Conservation (phyloP, 2,888 invertebrate species). For the Xylocampa areola region DNA sequence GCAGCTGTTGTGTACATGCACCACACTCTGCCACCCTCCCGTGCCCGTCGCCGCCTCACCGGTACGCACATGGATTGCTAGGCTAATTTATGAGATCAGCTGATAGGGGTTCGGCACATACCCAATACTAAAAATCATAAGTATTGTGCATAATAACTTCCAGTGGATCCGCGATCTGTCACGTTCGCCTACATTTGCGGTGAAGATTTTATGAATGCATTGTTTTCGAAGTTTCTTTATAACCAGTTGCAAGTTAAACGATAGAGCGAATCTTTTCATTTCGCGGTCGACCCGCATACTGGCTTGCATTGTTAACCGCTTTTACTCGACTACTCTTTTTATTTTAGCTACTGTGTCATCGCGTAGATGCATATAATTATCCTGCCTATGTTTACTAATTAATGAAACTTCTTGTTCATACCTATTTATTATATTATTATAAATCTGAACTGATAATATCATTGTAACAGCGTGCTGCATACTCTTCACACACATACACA, state of each 20-base stretch:
- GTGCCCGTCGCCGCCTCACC: conserved; percentile 3
- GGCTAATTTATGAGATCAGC: conserved; percentile 60
- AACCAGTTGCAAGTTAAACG: conserved; percentile 69
- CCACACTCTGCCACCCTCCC: neutral
- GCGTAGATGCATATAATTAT: conserved; percentile 38
- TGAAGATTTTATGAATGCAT: conserved; percentile 86
- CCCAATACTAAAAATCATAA: conserved; percentile 33
- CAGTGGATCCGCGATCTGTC: conserved; percentile 42
- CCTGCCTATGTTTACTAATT: conserved; percentile 53
- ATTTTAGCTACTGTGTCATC: conserved; percentile 64
- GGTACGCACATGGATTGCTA: conserved; percentile 19
- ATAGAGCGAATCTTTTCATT: conserved; percentile 77
- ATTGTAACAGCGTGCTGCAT: conserved; percentile 68
- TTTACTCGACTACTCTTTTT: conserved; percentile 69
- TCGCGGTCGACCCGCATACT: conserved; percentile 86
- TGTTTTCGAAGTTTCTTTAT: conserved; percentile 78
- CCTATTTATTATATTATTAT: conserved; percentile 40
- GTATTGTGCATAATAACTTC: conserved; percentile 28
- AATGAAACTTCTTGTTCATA: conserved; percentile 38
- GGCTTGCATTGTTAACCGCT: conserved; percentile 67
- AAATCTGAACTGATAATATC: conserved; percentile 57
- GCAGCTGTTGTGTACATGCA: conserved; percentile 49
- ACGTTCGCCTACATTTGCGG: conserved; percentile 77
- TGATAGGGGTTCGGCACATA: conserved; percentile 59
- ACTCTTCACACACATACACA: conserved; percentile 71